Percentiles rank a stretch among this genome's conserved stretches.
Conservation (phyloP, 2,888 invertebrate species). For the Meteorus colon region DNA sequence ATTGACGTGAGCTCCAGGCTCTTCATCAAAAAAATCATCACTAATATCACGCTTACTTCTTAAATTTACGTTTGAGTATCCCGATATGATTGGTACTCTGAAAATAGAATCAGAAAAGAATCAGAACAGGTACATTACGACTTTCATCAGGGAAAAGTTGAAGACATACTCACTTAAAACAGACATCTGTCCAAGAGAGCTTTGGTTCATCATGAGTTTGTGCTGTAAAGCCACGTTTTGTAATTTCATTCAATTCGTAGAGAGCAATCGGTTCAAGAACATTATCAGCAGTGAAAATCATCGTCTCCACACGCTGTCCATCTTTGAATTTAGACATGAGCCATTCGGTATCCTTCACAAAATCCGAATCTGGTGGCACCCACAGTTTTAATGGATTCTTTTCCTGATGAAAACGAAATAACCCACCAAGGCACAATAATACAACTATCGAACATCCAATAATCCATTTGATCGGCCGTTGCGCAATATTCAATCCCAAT, state of each 20-base stretch:
- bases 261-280: constrained; percentile 80
- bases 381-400: constrained; percentile 85
- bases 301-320: constrained; percentile 78
- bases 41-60: constrained; percentile 52
- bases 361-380: constrained; percentile 84
- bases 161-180: constrained; percentile 74
- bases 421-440: constrained; percentile 77
- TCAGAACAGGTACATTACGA: background rate
- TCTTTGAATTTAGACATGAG: constrained; percentile 80
- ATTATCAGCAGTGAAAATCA: constrained; percentile 80
- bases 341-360: constrained; percentile 83
- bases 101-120: constrained; percentile 29
- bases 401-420: constrained; percentile 81
- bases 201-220: constrained; percentile 67
- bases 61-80: constrained; percentile 44
- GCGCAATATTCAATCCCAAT: constrained; percentile 79
- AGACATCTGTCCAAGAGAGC: constrained; percentile 75
- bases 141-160: background rate
- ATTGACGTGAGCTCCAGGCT: constrained; percentile 55
- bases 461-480: constrained; percentile 78
- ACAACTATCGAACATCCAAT: constrained; percentile 76
- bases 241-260: constrained; percentile 75
- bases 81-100: constrained; percentile 68
- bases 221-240: constrained; percentile 72
- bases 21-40: constrained; percentile 65